Percentiles rank a stretch among this genome's conserved stretches.
These are phyloP conservation scores for Drosophila seclusa DNA, from an alignment of 2,888 invertebrate species.

Conservation along the genomic window DNA sequence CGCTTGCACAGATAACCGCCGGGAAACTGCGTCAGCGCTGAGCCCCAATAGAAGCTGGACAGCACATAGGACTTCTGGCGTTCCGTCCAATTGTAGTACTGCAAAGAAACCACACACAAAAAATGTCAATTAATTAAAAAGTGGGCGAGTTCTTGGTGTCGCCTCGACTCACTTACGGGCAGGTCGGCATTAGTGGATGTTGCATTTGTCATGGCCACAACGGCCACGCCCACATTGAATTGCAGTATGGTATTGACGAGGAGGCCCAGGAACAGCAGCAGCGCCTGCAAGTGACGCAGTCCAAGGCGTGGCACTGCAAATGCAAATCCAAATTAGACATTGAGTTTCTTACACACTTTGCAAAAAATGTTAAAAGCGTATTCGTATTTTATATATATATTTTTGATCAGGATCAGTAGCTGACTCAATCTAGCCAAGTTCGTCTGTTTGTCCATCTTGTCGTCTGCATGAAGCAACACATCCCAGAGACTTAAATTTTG, in stretches of 20 bases:
- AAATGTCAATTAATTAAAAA: not conserved
- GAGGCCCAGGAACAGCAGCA: constrained; percentile 87
- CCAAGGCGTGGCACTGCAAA: constrained; percentile 84
- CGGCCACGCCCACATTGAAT: constrained; percentile 90
- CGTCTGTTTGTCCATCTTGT: too few relatives aligned
- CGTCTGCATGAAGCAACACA: not conserved
- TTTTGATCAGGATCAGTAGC: not conserved
- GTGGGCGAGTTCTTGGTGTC: not conserved
- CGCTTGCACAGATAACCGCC: constrained; percentile 88
- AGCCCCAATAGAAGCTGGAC: constrained; percentile 92
- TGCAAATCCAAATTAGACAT: constrained; percentile 25
- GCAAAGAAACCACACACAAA: not conserved
- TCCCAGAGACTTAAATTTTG: not conserved
- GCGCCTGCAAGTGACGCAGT: constrained; percentile 87
- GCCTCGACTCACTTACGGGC: constrained; percentile 65
- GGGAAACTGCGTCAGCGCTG: constrained; percentile 87
- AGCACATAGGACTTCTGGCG: constrained; percentile 87
- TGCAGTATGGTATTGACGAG: constrained; percentile 88
- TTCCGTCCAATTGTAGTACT: constrained; percentile 85
- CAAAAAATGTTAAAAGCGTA: too few relatives aligned
- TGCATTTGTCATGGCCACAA: constrained; percentile 90
- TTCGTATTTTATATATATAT: not conserved
- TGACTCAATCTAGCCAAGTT: not conserved
- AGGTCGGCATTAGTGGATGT: constrained; percentile 74
- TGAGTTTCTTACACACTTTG: not conserved